phyloP scores from a whole-genome alignment of 2,797 vertebrate species.

The Aulostomus chinensis region DNA sequence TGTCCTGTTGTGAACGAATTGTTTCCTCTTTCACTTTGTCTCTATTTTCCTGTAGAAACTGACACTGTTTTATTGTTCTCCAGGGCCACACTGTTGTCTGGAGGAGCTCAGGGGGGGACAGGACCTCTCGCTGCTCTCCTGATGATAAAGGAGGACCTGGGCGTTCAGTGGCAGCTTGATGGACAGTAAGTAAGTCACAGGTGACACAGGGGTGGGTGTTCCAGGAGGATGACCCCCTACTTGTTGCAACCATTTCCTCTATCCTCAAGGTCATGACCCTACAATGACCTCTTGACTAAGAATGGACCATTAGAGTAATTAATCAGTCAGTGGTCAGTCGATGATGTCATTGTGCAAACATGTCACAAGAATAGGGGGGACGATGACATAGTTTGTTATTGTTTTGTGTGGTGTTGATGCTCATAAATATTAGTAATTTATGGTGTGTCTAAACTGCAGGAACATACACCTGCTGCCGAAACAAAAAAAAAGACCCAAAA shows the following conservation, averaged over 20 bases:
- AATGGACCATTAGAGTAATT: conserved; percentile 61
- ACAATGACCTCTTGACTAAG: conserved; percentile 60
- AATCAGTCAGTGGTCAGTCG: conserved; percentile 61
- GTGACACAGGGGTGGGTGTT: conserved; percentile 60
- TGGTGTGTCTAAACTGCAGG: background rate
- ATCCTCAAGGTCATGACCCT: conserved; percentile 73
- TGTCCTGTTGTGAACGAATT: conserved; percentile 94
- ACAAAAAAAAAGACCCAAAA: background rate
- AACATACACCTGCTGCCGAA: conserved; percentile 57
- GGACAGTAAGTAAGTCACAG: conserved; percentile 57
- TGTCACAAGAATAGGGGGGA: conserved; percentile 42
- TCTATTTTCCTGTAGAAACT: conserved; percentile 86
- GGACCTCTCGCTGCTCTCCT: conserved; percentile 37
- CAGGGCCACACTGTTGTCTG: conserved; percentile 48
- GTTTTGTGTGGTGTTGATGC: conserved; percentile 45
- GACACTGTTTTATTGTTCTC: conserved; percentile 85
- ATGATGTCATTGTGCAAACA: conserved; percentile 74
- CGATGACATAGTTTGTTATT: conserved; percentile 54
- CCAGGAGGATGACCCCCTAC: conserved; percentile 76
- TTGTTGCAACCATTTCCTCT: conserved; percentile 67
- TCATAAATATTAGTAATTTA: conserved; percentile 63
- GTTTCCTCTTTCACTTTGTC: conserved; percentile 95
- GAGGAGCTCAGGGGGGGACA: conserved; percentile 15
- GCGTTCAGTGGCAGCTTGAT: conserved; percentile 10
- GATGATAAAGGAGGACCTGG: conserved; percentile 28